Base-by-base conservation (phyloP, 30 jellyfish, hydroid and myxozoan species). In the Clytia hemisphaerica region DNA sequence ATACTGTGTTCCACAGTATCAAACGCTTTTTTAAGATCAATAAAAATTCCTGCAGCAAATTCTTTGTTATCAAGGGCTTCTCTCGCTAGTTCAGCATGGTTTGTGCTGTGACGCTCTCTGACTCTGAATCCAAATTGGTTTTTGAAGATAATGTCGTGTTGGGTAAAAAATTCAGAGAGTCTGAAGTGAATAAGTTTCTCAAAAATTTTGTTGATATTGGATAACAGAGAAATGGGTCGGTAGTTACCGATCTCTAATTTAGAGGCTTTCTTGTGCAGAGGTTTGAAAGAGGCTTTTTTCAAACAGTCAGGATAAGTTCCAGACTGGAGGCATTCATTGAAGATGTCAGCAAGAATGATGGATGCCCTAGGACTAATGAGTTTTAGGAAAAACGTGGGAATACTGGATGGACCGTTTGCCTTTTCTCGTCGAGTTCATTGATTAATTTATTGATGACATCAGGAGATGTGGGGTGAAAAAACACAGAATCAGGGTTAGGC, bases 301-400 rank as follows among this genome's bases (percentile, higher is more conserved):
- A 69, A 35, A 10, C 34, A 31, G 12, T 46, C 72, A 15, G 76
- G 82, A 47, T 46, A 69, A 22, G 46, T 36, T 25, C 57, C 76
- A 12, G 82, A 15, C 72, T 15, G 9, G 34, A 69, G 51, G 58
- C 73, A 69, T 27, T 69, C 82, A 29, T 69, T 69, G 28, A 69
- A 30, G 10, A 69, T 33, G 25, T 31, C 45, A 25, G 76, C 28
- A 30, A 69, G 73, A 46, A 46, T 73, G 5, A 32, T 69, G 15
- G 76, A 51, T 58, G 51, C 51, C n/a, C 37, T 72, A 28, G 45
- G n/a, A 49, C 51, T 73, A 69, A 69, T 72, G 22, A 69, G 35
- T 46, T 69, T 69, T 69, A 69, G 61, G 2, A 69, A 73, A 22
- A 33, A 46, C 40, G 51, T 44, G 25, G 82, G 82, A 69, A 69